phyloP scores from a whole-genome alignment of 2,888 invertebrate genomes.

The Meta bourneti region DNA sequence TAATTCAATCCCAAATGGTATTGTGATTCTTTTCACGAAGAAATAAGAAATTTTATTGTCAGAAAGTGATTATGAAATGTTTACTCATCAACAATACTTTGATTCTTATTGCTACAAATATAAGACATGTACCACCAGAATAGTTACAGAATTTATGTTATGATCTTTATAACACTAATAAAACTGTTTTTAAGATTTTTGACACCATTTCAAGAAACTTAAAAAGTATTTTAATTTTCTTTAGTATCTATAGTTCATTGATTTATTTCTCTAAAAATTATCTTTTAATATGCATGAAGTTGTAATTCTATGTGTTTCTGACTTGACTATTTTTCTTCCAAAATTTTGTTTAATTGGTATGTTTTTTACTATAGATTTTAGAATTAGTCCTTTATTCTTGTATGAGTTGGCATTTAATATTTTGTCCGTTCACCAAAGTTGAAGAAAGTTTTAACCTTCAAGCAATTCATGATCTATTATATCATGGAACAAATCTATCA shows the following conservation, averaged over 20 bases:
- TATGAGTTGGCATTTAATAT: conserved; percentile 85
- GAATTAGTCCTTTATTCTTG: conserved; percentile 80
- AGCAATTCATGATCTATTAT: conserved; percentile 97
- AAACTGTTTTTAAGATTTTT: not conserved
- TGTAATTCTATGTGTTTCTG: not conserved
- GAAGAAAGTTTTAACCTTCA: conserved; percentile 99
- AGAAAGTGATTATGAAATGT: too few relatives aligned
- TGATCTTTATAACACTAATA: too few relatives aligned
- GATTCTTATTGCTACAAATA: too few relatives aligned
- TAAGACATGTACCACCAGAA: too few relatives aligned
- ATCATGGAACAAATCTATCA: conserved; percentile 90
- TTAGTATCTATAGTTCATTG: not conserved
- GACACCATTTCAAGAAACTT: not conserved
- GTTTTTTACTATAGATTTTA: conserved; percentile 34
- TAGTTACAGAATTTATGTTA: too few relatives aligned
- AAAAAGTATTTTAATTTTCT: not conserved
- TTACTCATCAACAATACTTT: too few relatives aligned
- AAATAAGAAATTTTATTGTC: too few relatives aligned
- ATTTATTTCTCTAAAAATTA: not conserved
- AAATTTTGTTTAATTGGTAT: not conserved
- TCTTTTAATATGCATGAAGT: not conserved
- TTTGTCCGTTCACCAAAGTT: conserved; percentile 98
- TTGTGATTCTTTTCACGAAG: too few relatives aligned
- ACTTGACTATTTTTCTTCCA: not conserved
- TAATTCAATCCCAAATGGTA: too few relatives aligned